A percentile compares a stretch with the other conserved stretches of the same genome.
Conservation (phyloP, 1,140 invertebrate species). For the Diachasmimorpha longicaudata region DNA sequence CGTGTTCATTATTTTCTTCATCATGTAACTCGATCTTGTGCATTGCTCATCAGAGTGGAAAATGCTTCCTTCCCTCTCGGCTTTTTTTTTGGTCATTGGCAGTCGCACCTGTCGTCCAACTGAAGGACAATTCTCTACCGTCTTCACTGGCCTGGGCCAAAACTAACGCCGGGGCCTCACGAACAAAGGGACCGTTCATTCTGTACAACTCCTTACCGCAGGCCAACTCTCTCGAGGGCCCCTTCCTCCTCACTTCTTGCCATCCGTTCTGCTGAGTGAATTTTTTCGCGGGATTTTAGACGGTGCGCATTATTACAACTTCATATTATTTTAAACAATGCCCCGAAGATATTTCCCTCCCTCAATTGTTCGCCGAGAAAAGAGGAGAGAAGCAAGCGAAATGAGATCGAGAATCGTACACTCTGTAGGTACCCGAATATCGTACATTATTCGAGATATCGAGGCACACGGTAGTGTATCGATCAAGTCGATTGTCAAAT, state of each 20-base stretch:
- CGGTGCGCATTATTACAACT: background rate
- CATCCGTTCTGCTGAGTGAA: background rate
- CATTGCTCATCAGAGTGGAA: slow-evolving; percentile 25
- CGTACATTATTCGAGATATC: too few relatives aligned
- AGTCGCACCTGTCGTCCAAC: slow-evolving; percentile 11
- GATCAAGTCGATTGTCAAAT: too few relatives aligned
- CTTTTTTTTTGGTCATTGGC: background rate
- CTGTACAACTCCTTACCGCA: background rate
- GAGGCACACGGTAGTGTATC: too few relatives aligned
- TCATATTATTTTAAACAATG: background rate
- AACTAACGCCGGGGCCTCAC: background rate
- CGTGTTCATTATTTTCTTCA: background rate
- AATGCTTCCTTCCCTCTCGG: slow-evolving; percentile 23
- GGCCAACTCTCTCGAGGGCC: background rate
- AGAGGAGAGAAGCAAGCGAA: too few relatives aligned
- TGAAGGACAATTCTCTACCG: slow-evolving; percentile 1
- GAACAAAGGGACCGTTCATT: slow-evolving; percentile 25
- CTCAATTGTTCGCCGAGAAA: too few relatives aligned
- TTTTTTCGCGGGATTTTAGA: background rate
- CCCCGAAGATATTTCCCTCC: too few relatives aligned
- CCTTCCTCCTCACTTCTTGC: too few relatives aligned
- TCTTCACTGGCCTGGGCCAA: background rate
- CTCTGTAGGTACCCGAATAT: too few relatives aligned
- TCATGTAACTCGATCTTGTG: slow-evolving; percentile 15
- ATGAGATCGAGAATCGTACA: too few relatives aligned